These are phyloP conservation scores for Pelvicachromis taeniatus DNA, from an alignment of 2,113 vertebrate genomes.

Conservation along the genomic window DNA sequence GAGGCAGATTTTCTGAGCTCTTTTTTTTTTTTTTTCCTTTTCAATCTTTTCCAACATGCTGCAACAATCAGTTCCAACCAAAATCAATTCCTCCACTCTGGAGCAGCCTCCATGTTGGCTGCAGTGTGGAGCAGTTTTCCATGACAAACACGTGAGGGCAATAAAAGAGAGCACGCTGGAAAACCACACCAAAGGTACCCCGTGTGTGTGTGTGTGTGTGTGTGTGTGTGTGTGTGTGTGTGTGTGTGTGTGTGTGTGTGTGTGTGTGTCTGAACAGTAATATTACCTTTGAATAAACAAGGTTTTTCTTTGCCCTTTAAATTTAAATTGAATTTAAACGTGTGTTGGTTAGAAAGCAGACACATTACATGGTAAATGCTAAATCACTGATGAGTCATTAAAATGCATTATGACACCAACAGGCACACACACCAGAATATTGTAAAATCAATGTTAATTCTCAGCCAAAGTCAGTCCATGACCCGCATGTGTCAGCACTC, in stretches of 20 bases:
- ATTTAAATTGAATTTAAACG: neutral
- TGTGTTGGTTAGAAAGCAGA: neutral
- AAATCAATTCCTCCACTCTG: neutral
- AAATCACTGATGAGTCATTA: neutral
- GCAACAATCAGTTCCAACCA: neutral
- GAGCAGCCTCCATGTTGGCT: neutral
- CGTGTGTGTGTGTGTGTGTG: too few species aligned
- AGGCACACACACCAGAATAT: neutral
- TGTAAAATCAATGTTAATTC: constrained; percentile 8
- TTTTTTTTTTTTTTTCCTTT: too few species aligned
- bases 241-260: too few species aligned
- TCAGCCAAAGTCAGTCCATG: neutral
- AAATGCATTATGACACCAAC: neutral
- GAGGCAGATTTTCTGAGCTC: neutral
- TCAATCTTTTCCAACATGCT: neutral
- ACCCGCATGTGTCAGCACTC: neutral
- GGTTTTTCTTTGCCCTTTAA: neutral
- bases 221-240: too few species aligned
- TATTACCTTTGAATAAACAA: neutral
- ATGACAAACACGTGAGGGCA: neutral
- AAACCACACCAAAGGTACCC: too few species aligned
- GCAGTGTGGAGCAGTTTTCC: neutral
- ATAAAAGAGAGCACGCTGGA: neutral
- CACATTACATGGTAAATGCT: neutral
- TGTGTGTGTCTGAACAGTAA: neutral